These are phyloP conservation scores for Galerucella calmariensis DNA, from an alignment of 2,888 invertebrate species.

Conservation along the genomic window DNA sequence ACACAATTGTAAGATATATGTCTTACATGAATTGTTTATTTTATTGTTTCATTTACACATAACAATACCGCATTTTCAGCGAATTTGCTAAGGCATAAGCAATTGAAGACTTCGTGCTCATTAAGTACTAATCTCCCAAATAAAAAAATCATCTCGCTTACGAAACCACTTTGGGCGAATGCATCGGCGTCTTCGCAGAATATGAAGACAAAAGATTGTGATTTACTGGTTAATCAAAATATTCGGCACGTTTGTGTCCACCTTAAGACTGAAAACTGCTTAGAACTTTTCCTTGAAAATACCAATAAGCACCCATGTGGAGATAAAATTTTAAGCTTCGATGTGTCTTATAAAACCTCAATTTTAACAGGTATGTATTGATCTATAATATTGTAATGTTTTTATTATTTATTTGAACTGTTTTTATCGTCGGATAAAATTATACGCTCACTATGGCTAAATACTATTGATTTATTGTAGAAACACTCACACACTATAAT, in stretches of 20 bases:
- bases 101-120: conserved; percentile 47
- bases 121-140: conserved; percentile 32
- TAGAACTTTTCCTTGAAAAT: conserved; percentile 21
- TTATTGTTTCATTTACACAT: conserved; percentile 8
- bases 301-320: conserved; percentile 33
- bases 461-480: too few relatives aligned
- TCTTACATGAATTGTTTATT: too few relatives aligned
- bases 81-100: conserved; percentile 47
- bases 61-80: conserved; percentile 41
- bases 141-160: conserved; percentile 34
- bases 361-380: conserved; percentile 47
- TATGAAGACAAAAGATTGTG: conserved; percentile 33
- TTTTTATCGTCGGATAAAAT: too few relatives aligned
- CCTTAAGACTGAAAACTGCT: conserved; percentile 37
- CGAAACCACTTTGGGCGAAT: conserved; percentile 40
- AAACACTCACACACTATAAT: too few relatives aligned
- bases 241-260: conserved; percentile 36
- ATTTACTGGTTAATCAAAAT: conserved; percentile 29
- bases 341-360: conserved; percentile 45
- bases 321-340: conserved; percentile 17
- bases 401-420: too few relatives aligned
- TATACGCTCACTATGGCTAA: too few relatives aligned
- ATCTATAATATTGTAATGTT: too few relatives aligned
- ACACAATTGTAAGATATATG: too few relatives aligned
- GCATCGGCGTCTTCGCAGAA: conserved; percentile 38